Evolutionary conservation across 2,888 invertebrate genomes (phyloP).

Genomic region (Iselma pallidipennis): DNA sequence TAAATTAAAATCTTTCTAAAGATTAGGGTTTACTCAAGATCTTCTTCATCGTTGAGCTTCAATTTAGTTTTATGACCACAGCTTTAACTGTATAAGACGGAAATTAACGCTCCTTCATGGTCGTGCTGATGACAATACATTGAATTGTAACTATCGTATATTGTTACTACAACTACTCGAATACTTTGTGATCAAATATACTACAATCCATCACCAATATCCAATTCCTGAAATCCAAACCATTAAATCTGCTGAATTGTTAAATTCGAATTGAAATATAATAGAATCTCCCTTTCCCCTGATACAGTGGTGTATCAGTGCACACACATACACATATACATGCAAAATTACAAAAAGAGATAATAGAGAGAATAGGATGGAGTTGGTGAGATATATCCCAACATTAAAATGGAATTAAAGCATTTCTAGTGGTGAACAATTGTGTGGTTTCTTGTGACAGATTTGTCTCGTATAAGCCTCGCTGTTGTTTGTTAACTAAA

Average conservation of each 20-base stretch:
- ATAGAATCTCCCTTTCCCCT: background rate
- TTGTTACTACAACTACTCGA: background rate
- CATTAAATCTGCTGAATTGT: background rate
- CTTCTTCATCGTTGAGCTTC: too few species aligned
- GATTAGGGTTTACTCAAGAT: too few species aligned
- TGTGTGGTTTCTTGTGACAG: constrained; percentile 3
- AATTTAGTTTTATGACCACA: too few species aligned
- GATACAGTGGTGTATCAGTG: background rate
- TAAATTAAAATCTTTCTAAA: too few species aligned
- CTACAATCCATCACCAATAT: background rate
- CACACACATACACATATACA: background rate
- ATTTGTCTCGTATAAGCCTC: background rate
- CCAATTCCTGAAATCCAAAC: background rate
- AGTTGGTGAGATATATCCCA: background rate
- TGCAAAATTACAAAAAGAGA: background rate
- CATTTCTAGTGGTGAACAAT: constrained; percentile 1
- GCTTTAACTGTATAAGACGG: too few species aligned
- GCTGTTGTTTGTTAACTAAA: background rate
- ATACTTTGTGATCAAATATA: background rate
- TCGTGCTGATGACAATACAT: too few species aligned
- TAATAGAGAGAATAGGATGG: background rate
- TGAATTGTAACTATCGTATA: too few species aligned
- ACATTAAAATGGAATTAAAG: constrained; percentile 3
- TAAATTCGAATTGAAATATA: background rate
- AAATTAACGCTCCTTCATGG: too few species aligned